These are phyloP conservation scores for Blastobasis lacticolella DNA, from an alignment of 2,888 invertebrate species.

Conservation along the genomic window DNA sequence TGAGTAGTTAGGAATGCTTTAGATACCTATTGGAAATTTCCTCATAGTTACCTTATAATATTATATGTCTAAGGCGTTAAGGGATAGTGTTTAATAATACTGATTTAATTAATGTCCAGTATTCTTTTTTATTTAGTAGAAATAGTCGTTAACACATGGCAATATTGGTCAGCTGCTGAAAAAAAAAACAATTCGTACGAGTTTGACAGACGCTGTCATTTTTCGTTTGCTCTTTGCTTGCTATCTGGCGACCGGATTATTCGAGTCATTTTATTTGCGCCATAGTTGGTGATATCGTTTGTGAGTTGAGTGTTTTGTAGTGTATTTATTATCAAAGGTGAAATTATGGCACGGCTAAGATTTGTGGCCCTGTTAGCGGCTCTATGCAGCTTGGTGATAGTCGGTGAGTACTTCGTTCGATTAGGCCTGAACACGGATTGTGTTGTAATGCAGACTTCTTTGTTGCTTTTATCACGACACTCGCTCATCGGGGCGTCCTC, in stretches of 20 bases:
- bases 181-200: conserved; percentile 2
- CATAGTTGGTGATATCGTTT: conserved; percentile 34
- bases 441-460: conserved; percentile 29
- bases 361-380: conserved; percentile 43
- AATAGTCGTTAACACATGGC: conserved; percentile 13
- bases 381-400: conserved; percentile 39
- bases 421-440: conserved; percentile 2
- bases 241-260: conserved; percentile 28
- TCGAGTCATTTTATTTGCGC: conserved; percentile 35
- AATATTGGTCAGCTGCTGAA: conserved; percentile 41
- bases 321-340: conserved; percentile 18
- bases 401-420: conserved; percentile 39
- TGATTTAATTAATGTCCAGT: no score
- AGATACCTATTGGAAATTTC: no score
- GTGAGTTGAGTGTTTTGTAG: conserved; percentile 15
- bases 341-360: conserved; percentile 45
- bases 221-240: conserved; percentile 2
- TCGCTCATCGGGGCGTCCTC: conserved; percentile 11
- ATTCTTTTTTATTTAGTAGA: no score
- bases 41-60: no score
- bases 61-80: no score
- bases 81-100: no score
- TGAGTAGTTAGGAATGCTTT: no score
- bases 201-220: conserved; percentile 25
- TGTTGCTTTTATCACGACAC: conserved; percentile 37